Evolutionary conservation across 2,797 vertebrate species (phyloP).

Genomic region (Strix occidentalis): DNA sequence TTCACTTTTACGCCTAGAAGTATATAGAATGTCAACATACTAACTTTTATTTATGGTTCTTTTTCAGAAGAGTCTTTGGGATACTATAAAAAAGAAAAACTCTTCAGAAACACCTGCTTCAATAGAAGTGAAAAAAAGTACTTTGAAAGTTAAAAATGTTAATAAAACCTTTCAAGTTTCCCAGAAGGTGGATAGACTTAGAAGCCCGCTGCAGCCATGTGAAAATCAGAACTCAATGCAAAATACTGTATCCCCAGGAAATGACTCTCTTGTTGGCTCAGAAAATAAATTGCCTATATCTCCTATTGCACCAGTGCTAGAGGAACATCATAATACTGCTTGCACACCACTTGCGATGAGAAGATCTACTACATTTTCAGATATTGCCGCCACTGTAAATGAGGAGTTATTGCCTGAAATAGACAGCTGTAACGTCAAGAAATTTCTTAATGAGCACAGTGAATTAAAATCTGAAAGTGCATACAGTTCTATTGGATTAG

Average conservation of each 20-base stretch:
- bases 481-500: conserved; percentile 27
- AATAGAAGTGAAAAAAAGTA: conserved; percentile 63
- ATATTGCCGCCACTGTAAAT: conserved; percentile 11
- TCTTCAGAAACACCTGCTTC: conserved; percentile 19
- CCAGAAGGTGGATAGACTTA: conserved; percentile 69
- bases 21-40: not conserved
- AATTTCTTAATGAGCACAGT: not conserved
- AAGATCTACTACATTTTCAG: conserved; percentile 56
- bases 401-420: not conserved
- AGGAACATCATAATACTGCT: not conserved
- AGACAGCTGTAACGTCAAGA: not conserved
- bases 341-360: conserved; percentile 48
- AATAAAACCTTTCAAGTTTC: conserved; percentile 84
- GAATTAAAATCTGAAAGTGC: conserved; percentile 8
- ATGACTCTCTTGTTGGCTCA: not conserved
- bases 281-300: conserved; percentile 68
- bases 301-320: conserved; percentile 49
- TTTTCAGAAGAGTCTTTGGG: conserved; percentile 89
- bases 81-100: conserved; percentile 85
- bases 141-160: conserved; percentile 69
- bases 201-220: conserved; percentile 83
- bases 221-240: conserved; percentile 67
- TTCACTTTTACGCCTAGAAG: not conserved
- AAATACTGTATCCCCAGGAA: conserved; percentile 25
- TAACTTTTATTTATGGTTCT: not conserved